phyloP scores from a whole-genome alignment of 2,113 vertebrate genomes.

The Phrynosoma platyrhinos region DNA sequence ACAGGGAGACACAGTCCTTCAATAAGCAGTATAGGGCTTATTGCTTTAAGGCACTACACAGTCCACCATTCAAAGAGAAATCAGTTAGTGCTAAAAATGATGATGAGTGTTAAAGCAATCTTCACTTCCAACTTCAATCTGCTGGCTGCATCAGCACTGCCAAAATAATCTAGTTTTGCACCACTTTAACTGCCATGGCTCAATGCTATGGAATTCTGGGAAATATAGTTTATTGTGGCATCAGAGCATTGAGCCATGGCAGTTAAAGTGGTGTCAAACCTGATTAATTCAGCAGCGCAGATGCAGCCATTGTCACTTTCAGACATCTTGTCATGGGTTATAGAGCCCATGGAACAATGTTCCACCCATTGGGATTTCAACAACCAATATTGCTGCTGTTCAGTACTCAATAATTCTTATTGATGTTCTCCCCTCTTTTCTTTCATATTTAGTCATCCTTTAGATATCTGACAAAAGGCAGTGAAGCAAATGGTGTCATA shows the following conservation, averaged over 20 bases:
- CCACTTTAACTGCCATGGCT: too few relatives aligned
- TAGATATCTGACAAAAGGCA: neutral
- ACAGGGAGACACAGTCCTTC: too few relatives aligned
- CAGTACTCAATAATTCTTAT: neutral
- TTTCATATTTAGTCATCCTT: neutral
- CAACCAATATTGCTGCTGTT: neutral
- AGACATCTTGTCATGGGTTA: neutral
- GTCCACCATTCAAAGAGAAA: neutral
- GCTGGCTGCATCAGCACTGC: neutral
- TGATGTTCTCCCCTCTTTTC: neutral
- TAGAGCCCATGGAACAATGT: neutral
- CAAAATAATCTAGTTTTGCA: too few relatives aligned
- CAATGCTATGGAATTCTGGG: too few relatives aligned
- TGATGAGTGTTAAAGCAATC: neutral
- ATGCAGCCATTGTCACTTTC: too few relatives aligned
- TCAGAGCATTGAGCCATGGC: too few relatives aligned
- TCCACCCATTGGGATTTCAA: neutral
- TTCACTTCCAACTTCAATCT: neutral
- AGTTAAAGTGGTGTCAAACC: too few relatives aligned
- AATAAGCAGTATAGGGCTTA: too few relatives aligned
- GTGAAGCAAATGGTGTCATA: neutral
- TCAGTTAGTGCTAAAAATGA: neutral
- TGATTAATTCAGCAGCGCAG: too few relatives aligned
- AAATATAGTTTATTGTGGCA: too few relatives aligned
- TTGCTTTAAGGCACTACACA: neutral